Evolutionary conservation across 2,888 invertebrate genomes (phyloP).

Genomic region (Parelbella ahira): DNA sequence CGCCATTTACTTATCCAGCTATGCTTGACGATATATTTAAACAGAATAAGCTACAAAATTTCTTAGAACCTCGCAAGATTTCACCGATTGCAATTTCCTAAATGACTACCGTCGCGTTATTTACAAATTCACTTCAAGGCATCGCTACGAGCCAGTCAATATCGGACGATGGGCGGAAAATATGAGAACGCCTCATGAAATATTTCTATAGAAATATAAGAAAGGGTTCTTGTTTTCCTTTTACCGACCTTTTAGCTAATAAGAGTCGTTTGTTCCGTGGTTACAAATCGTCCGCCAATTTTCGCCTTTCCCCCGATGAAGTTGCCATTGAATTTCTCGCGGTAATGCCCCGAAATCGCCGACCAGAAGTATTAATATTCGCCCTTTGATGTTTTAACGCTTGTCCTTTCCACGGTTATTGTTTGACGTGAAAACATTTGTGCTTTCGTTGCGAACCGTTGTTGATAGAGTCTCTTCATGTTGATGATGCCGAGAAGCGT

Average conservation of each 20-base stretch:
- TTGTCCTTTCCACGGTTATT: conserved; percentile 6
- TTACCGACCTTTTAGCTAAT: conserved; percentile 46
- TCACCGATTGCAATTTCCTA: conserved; percentile 2
- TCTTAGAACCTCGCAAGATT: background rate
- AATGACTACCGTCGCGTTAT: background rate
- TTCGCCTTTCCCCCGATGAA: conserved; percentile 13
- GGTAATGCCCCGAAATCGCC: conserved; percentile 9
- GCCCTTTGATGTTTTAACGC: conserved; percentile 11
- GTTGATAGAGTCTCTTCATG: background rate
- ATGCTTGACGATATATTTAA: too few relatives aligned
- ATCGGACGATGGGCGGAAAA: conserved; percentile 1
- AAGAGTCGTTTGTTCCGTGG: conserved; percentile 38
- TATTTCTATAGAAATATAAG: conserved; percentile 37
- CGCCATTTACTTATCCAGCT: too few relatives aligned
- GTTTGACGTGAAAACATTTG: conserved; percentile 11
- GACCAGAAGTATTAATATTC: conserved; percentile 17
- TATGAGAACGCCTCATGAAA: conserved; percentile 35
- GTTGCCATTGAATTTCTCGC: conserved; percentile 6
- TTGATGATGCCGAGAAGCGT: too few relatives aligned
- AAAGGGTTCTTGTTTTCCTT: conserved; percentile 43
- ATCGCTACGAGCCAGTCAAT: conserved; percentile 4
- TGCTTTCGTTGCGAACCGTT: conserved; percentile 3
- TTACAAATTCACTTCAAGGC: background rate
- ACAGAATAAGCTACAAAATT: too few relatives aligned
- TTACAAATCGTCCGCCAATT: conserved; percentile 26